Percentiles rank a stretch among this genome's conserved stretches.
phyloP scores from a whole-genome alignment of 2,797 vertebrate genomes.

The Salarias fasciatus region DNA sequence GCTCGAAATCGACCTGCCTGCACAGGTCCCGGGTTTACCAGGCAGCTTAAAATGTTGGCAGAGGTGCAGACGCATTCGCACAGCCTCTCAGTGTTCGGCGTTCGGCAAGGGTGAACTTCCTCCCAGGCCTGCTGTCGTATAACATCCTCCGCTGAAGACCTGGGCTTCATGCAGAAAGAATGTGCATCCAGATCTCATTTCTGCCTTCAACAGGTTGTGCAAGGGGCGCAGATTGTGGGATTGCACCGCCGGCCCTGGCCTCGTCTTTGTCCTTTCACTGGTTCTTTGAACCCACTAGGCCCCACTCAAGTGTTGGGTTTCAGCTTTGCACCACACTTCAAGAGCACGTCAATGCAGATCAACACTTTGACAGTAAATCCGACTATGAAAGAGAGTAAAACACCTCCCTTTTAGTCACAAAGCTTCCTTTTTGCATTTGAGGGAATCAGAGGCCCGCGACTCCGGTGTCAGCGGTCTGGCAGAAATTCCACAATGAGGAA shows the following conservation, averaged over 20 bases:
- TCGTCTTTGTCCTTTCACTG: conserved; percentile 43
- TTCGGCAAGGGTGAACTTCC: conserved; percentile 32
- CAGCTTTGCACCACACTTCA: conserved; percentile 58
- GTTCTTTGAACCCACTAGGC: conserved; percentile 45
- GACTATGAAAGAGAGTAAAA: conserved; percentile 40
- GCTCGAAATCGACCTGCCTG: conserved; percentile 48
- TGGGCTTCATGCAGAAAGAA: conserved; percentile 53
- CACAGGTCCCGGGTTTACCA: conserved; percentile 50
- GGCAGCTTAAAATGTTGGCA: conserved; percentile 52
- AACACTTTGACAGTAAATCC: conserved; percentile 66
- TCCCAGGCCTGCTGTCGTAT: conserved; percentile 45
- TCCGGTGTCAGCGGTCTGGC: conserved; percentile 30
- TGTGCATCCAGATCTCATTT: conserved; percentile 50
- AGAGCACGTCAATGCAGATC: conserved; percentile 63
- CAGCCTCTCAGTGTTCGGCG: conserved; percentile 42
- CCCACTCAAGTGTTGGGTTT: conserved; percentile 58
- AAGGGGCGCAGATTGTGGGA: conserved; percentile 21
- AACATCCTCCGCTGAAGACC: conserved; percentile 25
- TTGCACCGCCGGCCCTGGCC: conserved; percentile 21
- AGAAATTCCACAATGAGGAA: conserved; percentile 18
- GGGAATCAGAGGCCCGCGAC: conserved; percentile 19
- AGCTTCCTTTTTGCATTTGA: conserved; percentile 35
- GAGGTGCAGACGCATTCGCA: conserved; percentile 42
- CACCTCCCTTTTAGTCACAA: conserved; percentile 32
- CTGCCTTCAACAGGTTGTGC: conserved; percentile 14